phyloP scores from a whole-genome alignment of 2,888 invertebrate species.

The Phrixothrix hirtus region DNA sequence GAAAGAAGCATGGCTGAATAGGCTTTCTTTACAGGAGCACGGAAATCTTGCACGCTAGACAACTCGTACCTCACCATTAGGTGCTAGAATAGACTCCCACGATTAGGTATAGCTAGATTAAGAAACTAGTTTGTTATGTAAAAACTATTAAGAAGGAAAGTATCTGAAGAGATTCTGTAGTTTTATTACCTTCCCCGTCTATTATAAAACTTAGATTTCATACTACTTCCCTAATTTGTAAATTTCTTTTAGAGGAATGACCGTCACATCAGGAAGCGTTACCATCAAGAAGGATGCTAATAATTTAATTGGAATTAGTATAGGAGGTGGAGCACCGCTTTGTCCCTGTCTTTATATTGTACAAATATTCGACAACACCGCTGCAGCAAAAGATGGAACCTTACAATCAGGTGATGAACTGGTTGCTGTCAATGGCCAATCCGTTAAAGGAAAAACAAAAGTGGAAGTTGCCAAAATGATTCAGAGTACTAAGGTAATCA shows the following conservation, averaged over 20 bases:
- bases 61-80: conserved; percentile 25
- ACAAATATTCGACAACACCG: conserved; percentile 98
- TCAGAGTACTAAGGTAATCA: conserved; percentile 84
- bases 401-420: conserved; percentile 97
- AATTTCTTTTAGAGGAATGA: conserved; percentile 96
- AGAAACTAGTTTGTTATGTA: neutral
- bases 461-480: conserved; percentile 99
- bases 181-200: too few species aligned
- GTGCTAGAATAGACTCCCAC: conserved; percentile 29
- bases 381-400: conserved; percentile 90
- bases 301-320: conserved; percentile 95
- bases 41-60: conserved; percentile 34
- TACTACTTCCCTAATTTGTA: too few species aligned
- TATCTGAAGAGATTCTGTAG: too few species aligned
- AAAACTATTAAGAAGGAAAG: too few species aligned
- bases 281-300: conserved; percentile 89
- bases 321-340: conserved; percentile 92
- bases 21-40: conserved; percentile 36
- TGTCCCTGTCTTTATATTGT: conserved; percentile 99
- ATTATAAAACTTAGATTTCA: too few species aligned
- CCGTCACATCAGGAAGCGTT: conserved; percentile 91
- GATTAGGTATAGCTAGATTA: conserved; percentile 8
- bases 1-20: conserved; percentile 21
- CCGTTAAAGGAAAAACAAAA: conserved; percentile 96
- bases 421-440: conserved; percentile 88